Evolutionary conservation across 2,888 invertebrate genomes (phyloP).

Genomic region (Pollenia griseotomentosa): DNA sequence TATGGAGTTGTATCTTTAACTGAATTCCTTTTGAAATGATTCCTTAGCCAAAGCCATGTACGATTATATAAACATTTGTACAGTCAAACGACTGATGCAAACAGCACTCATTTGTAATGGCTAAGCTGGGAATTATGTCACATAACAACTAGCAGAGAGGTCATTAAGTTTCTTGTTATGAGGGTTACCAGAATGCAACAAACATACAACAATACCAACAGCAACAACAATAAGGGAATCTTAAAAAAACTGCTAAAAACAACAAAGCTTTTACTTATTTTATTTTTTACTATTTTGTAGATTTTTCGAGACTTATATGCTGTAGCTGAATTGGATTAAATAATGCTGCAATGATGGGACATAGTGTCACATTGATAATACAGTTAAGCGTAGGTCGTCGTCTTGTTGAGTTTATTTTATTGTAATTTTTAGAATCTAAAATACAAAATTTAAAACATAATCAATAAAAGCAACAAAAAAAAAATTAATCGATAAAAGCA

Average conservation of each 20-base stretch:
- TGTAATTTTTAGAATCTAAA: too few species aligned
- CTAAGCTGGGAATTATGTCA: constrained; percentile 73
- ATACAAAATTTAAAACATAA: too few species aligned
- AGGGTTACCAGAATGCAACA: constrained; percentile 49
- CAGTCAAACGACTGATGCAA: constrained; percentile 24
- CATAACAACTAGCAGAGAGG: constrained; percentile 66
- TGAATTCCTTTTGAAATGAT: constrained; percentile 53
- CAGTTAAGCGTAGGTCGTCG: too few species aligned
- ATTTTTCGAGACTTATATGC: too few species aligned
- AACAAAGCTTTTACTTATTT: background rate
- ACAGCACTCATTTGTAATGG: constrained; percentile 70
- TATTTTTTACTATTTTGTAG: background rate
- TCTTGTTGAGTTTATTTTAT: too few species aligned
- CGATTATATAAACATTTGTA: constrained; percentile 27
- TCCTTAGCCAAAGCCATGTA: constrained; percentile 46
- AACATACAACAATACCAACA: constrained; percentile 12
- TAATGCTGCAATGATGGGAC: too few species aligned
- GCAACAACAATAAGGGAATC: background rate
- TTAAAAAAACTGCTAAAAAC: constrained; percentile 10
- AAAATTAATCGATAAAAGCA: too few species aligned
- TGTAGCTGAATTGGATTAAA: too few species aligned
- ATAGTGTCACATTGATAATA: too few species aligned
- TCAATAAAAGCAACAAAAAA: too few species aligned
- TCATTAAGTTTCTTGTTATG: constrained; percentile 72
- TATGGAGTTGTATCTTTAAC: constrained; percentile 40